These are phyloP conservation scores for Planiliza haematocheilus DNA, from an alignment of 2,113 vertebrate genomes.

Conservation along the genomic window DNA sequence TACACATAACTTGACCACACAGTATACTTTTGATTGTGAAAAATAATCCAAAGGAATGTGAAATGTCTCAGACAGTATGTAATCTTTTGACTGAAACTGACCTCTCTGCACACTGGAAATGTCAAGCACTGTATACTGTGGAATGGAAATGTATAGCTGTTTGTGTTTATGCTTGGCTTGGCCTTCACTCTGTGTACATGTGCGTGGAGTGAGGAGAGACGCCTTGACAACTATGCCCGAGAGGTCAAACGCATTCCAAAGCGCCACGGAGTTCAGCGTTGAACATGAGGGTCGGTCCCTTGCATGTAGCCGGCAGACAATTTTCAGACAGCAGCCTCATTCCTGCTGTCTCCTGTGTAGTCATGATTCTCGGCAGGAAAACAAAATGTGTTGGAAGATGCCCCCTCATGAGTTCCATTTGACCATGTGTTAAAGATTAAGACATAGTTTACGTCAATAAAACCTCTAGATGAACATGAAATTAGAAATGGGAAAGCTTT, in stretches of 20 bases:
- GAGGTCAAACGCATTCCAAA: slow-evolving; percentile 74
- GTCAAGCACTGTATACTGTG: slow-evolving; percentile 3
- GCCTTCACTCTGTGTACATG: slow-evolving; percentile 5
- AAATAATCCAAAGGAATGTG: neutral
- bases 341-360: slow-evolving; percentile 41
- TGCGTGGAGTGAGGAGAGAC: slow-evolving; percentile 32
- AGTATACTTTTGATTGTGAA: no score
- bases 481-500: neutral
- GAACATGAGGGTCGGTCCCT: slow-evolving; percentile 67
- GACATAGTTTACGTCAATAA: neutral
- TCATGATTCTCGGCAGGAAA: slow-evolving; percentile 51
- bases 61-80: neutral
- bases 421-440: slow-evolving; percentile 12
- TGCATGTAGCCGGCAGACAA: slow-evolving; percentile 60
- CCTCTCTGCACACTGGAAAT: neutral
- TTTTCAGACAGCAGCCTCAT: slow-evolving; percentile 45
- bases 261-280: slow-evolving; percentile 59
- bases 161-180: slow-evolving; percentile 35
- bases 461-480: neutral
- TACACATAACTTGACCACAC: neutral
- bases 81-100: neutral
- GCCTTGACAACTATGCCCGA: slow-evolving; percentile 38
- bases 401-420: neutral
- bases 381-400: slow-evolving; percentile 32
- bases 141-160: slow-evolving; percentile 20